Conservation (phyloP, 2,888 invertebrate genomes). For the Hipparchia semele region DNA sequence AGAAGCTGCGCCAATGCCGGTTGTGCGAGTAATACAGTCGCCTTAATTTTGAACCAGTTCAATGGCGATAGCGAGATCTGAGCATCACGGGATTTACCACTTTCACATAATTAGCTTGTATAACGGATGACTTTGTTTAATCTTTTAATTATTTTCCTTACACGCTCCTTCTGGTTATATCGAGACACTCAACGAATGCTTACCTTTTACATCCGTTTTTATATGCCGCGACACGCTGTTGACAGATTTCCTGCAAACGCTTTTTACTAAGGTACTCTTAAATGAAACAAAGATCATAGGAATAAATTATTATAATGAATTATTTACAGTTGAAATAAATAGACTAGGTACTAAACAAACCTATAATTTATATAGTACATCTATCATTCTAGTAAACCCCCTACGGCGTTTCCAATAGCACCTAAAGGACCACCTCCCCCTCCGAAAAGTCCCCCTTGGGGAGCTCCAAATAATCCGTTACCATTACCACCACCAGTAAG, state of each 20-base stretch:
- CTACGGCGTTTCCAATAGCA: constrained; percentile 70
- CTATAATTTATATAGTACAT: background rate
- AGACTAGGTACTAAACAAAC: background rate
- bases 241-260: background rate
- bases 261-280: background rate
- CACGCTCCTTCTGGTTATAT: constrained; percentile 15
- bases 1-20: constrained; percentile 57
- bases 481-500: constrained; percentile 45
- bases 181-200: constrained; percentile 12
- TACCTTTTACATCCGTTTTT: constrained; percentile 32
- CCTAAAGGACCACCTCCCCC: constrained; percentile 65
- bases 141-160: constrained; percentile 21
- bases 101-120: constrained; percentile 56
- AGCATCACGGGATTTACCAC: constrained; percentile 48
- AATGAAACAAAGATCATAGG: constrained; percentile 5
- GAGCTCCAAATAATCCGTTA: constrained; percentile 37
- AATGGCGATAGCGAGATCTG: constrained; percentile 58
- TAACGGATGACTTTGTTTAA: background rate
- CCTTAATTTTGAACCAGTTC: constrained; percentile 68
- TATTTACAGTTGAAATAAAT: constrained; percentile 19
- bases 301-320: constrained; percentile 7
- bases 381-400: constrained; percentile 62
- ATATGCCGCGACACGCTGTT: constrained; percentile 24
- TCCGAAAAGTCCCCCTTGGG: constrained; percentile 38
- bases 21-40: constrained; percentile 61